phyloP scores from a whole-genome alignment of 2,888 invertebrate genomes.

The Watsonalla binaria region DNA sequence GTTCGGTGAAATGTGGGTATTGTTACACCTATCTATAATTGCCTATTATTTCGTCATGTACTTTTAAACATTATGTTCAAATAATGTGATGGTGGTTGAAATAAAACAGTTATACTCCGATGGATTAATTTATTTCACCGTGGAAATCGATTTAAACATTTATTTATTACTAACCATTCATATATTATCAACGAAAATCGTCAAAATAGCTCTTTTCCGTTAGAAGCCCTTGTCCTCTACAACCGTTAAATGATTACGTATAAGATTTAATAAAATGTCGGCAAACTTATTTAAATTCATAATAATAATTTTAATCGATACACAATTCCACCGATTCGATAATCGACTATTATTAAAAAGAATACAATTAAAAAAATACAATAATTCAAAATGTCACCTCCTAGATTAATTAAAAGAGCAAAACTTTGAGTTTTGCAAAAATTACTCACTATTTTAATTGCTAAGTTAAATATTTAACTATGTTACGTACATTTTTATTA shows the following conservation, averaged over 20 bases:
- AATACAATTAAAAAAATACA: conserved; percentile 1
- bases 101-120: neutral
- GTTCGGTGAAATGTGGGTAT: no score
- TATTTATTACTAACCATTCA: neutral
- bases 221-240: neutral
- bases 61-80: no score
- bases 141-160: neutral
- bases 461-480: neutral
- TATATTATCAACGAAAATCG: neutral
- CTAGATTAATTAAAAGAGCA: conserved; percentile 9
- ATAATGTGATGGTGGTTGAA: neutral
- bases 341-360: neutral
- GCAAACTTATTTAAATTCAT: neutral
- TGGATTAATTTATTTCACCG: neutral
- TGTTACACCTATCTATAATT: no score
- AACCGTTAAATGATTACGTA: neutral
- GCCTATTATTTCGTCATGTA: no score
- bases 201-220: neutral
- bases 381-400: conserved; percentile 3
- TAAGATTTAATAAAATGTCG: no score
- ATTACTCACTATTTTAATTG: neutral
- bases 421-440: conserved; percentile 2
- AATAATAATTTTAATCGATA: neutral
- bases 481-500: neutral
- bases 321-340: neutral